Conservation (phyloP, 2,888 invertebrate genomes). For the Napeogenes sylphis region DNA sequence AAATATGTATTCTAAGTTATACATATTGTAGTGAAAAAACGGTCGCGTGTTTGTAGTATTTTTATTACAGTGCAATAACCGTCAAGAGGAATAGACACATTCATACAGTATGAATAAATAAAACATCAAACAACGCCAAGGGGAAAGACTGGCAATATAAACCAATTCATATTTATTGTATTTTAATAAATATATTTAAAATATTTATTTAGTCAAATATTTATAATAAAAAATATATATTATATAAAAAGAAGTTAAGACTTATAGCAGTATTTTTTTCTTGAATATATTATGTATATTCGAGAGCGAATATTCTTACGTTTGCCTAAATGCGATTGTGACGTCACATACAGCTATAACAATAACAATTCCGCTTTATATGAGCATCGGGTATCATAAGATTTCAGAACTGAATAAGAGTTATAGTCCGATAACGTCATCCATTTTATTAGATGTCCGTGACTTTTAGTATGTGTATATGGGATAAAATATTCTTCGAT, state of each 20-base stretch:
- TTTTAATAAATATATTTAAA: not conserved
- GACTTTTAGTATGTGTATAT: too few species aligned
- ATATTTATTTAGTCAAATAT: not conserved
- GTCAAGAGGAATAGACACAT: conserved; percentile 27
- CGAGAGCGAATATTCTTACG: not conserved
- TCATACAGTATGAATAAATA: conserved; percentile 40
- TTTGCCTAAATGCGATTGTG: conserved; percentile 42
- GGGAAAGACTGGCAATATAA: conserved; percentile 4
- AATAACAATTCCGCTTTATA: conserved; percentile 39
- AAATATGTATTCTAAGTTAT: too few species aligned
- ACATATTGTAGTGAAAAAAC: not conserved
- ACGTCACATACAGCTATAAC: conserved; percentile 61
- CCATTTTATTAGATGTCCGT: conserved; percentile 11
- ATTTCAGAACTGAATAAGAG: conserved; percentile 37
- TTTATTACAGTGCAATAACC: conserved; percentile 16
- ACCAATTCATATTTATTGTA: conserved; percentile 8
- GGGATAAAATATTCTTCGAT: too few species aligned
- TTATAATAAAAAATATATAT: not conserved
- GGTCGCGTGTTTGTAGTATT: not conserved
- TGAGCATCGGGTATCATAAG: conserved; percentile 23
- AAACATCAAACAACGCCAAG: conserved; percentile 33
- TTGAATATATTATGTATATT: not conserved
- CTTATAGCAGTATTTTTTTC: not conserved
- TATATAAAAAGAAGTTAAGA: not conserved
- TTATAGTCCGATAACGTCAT: conserved; percentile 26